Evolutionary conservation across 2,888 invertebrate genomes (phyloP).

Genomic region (Entomobrya multifasciata): DNA sequence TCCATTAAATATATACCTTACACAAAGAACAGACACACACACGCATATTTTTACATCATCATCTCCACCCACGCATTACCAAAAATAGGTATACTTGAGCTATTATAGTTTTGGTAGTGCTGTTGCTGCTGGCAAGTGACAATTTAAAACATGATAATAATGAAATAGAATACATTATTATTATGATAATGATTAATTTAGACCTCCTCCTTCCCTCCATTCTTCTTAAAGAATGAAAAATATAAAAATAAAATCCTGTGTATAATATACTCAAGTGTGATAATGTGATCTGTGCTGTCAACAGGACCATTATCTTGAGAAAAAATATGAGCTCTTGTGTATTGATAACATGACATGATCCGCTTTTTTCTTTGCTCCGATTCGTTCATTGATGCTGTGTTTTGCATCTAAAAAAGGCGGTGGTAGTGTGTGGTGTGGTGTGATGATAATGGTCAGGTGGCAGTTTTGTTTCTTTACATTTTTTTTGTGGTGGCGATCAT

Average conservation of each 20-base stretch:
- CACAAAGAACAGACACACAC: background rate
- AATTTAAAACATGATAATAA: too few relatives aligned
- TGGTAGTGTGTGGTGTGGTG: background rate
- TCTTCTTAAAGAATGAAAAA: background rate
- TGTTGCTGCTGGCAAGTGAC: too few relatives aligned
- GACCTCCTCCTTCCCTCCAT: background rate
- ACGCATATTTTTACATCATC: background rate
- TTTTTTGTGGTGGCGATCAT: background rate
- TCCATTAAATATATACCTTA: conserved; percentile 31
- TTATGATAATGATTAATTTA: conserved; percentile 20
- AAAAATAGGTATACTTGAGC: too few relatives aligned
- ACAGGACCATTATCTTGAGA: too few relatives aligned
- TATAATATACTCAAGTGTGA: background rate
- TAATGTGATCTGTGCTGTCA: conserved; percentile 4
- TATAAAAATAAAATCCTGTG: conserved; percentile 1
- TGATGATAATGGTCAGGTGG: background rate
- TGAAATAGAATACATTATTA: background rate
- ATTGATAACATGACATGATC: conserved; percentile 33
- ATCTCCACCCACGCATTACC: conserved; percentile 13
- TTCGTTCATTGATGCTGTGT: too few relatives aligned
- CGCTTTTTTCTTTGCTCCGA: too few relatives aligned
- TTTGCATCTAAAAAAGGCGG: too few relatives aligned
- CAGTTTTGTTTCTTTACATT: too few relatives aligned
- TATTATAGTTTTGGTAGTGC: too few relatives aligned
- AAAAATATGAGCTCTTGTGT: background rate